Percentiles rank a stretch among this genome's conserved stretches.
These are phyloP conservation scores for Eospalax fontanierii DNA, from an alignment of 2,797 vertebrate species.

Conservation along the genomic window DNA sequence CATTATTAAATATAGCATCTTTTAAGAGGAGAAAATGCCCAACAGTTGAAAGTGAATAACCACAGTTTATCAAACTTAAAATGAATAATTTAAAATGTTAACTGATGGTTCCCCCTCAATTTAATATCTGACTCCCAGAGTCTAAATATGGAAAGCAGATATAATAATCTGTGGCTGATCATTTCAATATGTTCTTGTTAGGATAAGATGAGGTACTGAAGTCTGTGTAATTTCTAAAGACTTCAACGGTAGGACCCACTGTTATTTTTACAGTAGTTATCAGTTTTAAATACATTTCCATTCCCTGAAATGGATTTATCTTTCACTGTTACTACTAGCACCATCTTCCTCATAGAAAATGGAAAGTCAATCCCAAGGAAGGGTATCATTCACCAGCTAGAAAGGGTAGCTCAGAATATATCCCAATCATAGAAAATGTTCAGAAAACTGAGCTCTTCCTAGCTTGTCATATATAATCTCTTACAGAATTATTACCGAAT, in stretches of 20 bases:
- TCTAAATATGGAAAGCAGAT: conserved; percentile 44
- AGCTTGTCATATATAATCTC: conserved; percentile 53
- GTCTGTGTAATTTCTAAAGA: not conserved
- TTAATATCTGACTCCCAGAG: conserved; percentile 60
- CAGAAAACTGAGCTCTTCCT: conserved; percentile 12
- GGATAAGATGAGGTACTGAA: conserved; percentile 52
- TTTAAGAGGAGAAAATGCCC: conserved; percentile 25
- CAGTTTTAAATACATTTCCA: conserved; percentile 28
- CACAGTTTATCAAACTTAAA: not conserved
- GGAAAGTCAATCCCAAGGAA: conserved; percentile 52
- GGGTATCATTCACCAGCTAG: not conserved
- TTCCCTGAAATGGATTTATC: conserved; percentile 31
- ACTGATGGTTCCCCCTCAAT: not conserved
- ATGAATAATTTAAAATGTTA: conserved; percentile 47
- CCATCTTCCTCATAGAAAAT: not conserved
- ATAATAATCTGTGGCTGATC: conserved; percentile 37
- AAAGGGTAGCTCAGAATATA: conserved; percentile 23
- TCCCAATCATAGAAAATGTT: conserved; percentile 35
- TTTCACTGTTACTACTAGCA: conserved; percentile 4
- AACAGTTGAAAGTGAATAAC: conserved; percentile 57
- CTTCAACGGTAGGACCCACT: conserved; percentile 33
- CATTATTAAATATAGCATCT: conserved; percentile 27
- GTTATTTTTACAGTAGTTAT: not conserved
- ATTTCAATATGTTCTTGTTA: conserved; percentile 36
- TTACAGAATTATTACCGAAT: conserved; percentile 68